Conservation (phyloP, 30 jellyfish, hydroid and myxozoan genomes). For the Turritopsis dohrnii region DNA sequence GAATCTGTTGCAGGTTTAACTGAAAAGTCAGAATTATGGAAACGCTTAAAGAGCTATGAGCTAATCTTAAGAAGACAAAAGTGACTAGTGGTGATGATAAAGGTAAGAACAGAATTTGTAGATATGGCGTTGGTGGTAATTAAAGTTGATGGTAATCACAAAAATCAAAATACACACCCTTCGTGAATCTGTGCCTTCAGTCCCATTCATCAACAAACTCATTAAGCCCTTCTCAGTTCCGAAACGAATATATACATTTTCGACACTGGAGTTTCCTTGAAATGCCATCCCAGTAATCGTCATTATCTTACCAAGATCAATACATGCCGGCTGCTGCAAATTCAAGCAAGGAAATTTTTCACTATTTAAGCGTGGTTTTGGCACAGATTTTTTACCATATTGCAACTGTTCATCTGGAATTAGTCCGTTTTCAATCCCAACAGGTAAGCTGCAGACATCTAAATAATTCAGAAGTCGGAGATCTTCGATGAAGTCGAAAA, state of each 20-base stretch:
- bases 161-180: background rate
- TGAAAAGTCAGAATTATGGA: too few relatives aligned
- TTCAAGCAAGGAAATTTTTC: background rate
- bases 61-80: too few relatives aligned
- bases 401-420: background rate
- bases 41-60: too few relatives aligned
- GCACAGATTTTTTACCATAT: background rate
- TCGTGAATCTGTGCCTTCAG: background rate
- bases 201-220: background rate
- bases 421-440: background rate
- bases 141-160: too few relatives aligned
- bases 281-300: background rate
- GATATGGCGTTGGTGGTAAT: too few relatives aligned
- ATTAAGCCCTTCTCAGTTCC: background rate
- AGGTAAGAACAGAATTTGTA: too few relatives aligned
- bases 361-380: background rate
- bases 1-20: too few relatives aligned
- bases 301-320: background rate
- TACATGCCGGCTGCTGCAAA: background rate
- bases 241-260: background rate
- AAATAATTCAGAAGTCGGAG: background rate
- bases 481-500: too few relatives aligned
- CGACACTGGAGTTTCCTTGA: background rate
- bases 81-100: too few relatives aligned
- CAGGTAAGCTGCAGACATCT: background rate